Base-by-base conservation (phyloP, 35 echinoderm and acorn worm species). In the Apostichopus parvimensis region DNA sequence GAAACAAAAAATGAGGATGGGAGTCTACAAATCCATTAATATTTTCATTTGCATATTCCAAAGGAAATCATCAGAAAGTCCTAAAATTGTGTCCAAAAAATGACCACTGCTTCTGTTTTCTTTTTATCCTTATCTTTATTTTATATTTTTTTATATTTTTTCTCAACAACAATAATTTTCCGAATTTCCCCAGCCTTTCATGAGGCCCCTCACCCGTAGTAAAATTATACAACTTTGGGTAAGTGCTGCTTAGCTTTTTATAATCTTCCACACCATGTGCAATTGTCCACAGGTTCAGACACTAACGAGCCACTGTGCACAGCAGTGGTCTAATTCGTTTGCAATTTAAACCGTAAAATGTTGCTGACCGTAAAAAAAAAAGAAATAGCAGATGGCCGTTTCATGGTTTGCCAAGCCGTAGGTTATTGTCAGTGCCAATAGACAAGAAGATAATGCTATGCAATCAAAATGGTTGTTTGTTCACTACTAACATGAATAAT, bases 31-130 rank as follows among this genome's bases (percentile, higher is more conserved):
- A 22, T 75, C 17, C 7, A 13, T 75, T 75, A 18, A 75, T 75
- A 18, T n/a, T 6, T 75, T 75, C 71, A 75, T 75, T 22, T 75
- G 71, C 71, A 75, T 75, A 75, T 75, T 24, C 71, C 71, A 13
- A 75, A 7, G 20, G 20, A 75, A 18, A 20, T 13, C 71, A 20
- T 75, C 21, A 75, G 71, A 75, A 14, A 45, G 71, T 75, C 14
- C 71, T 75, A 75, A 75, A 75, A 45, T 75, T 75, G 24, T 75
- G 71, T 75, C 71, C 34, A 45, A 18, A 75, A 75, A 75, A 75
- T 75, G 71, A 75, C 71, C 71, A 75, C 71, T 22, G 71, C 14
- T 18, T 75, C 6, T 75, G 12, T 75, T 75, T 18, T 18, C 21
- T 75, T 20, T 18, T 18, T 22, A n/a, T 24, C 14, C 5, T 1